Evolutionary conservation across 2,888 invertebrate species (phyloP), one percentile per base, ranked within the genome.

Genomic region (Morpho achilles): DNA sequence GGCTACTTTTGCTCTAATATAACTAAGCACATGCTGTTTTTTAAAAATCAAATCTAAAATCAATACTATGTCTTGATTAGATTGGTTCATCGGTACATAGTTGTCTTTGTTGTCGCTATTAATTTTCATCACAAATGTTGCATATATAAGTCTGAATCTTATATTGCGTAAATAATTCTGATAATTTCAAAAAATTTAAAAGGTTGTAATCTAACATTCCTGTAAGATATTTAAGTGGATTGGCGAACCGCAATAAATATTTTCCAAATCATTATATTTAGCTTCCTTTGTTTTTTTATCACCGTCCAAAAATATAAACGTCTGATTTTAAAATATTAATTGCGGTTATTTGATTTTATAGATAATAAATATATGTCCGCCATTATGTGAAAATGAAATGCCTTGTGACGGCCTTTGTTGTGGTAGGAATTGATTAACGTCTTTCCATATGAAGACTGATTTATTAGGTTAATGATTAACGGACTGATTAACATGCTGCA

Each of bases 361-460:
- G 22, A 49, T 48, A 10, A 7, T 48, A 40, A 52, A 52, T 49
- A 45, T 45, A 16, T 59, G 54, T 62, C 54, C 62, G 50, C 57
- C 62, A 60, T 60, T 62, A 57, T 55, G 57, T 60, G 60, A 56
- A 58, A 62, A 58, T 53, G 53, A 48, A 54, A 41, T 63, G 66
- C 65, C 66, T 69, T 66, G 46, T 51, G 52, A 59, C 53, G 62
- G 67, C 67, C 67, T 69, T 68, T 54, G 58, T 58, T 45, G 61
- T 61, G 54, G 51, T 60, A 64, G 66, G 69, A 69, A 69, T 68
- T 67, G 69, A 66, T 60, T 59, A 60, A 66, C 68, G 69, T 72
- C 72, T 69, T 71, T 72, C 69, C 69, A 62, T 62, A 63, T 58
- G 66, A 72, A 74, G 74, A 74, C 74, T 74, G 74, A 74, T 69